Evolutionary conservation across 2,888 invertebrate species (phyloP).

Genomic region (Cryptocephalus primarius): DNA sequence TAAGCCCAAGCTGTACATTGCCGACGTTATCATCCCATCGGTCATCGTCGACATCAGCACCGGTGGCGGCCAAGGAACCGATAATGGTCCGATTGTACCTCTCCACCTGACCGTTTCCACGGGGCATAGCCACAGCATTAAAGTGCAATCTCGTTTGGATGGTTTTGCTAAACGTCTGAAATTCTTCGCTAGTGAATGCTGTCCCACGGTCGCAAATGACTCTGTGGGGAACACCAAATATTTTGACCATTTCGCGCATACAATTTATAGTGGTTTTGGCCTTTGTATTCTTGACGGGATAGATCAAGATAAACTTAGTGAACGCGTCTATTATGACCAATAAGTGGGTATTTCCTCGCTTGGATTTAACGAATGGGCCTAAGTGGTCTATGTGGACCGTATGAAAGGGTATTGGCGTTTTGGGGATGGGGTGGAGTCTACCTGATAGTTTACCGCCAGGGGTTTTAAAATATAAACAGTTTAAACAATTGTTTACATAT

Average conservation of each 20-base stretch:
- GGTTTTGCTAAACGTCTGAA: slow-evolving; percentile 6
- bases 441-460: slow-evolving; percentile 4
- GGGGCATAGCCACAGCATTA: slow-evolving; percentile 10
- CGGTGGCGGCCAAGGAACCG: slow-evolving; percentile 4
- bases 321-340: slow-evolving; percentile 1
- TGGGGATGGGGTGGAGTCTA: slow-evolving; percentile 4
- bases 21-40: slow-evolving; percentile 5
- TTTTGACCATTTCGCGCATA: slow-evolving; percentile 4
- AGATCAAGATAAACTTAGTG: slow-evolving; percentile 1
- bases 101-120: slow-evolving; percentile 13
- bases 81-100: slow-evolving; percentile 4
- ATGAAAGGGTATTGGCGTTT: slow-evolving; percentile 4
- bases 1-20: slow-evolving; percentile 7
- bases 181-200: slow-evolving; percentile 12
- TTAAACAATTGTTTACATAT: slow-evolving; percentile 4
- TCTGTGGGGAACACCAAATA: slow-evolving; percentile 9
- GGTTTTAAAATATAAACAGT: slow-evolving; percentile 5
- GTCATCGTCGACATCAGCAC: slow-evolving; percentile 2
- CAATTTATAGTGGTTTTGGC: background rate
- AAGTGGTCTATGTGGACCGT: slow-evolving; percentile 8
- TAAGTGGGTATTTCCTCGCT: background rate
- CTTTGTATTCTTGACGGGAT: slow-evolving; percentile 1
- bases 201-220: slow-evolving; percentile 12
- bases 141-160: slow-evolving; percentile 2
- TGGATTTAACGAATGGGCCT: slow-evolving; percentile 5